Evolutionary conservation across 1,140 invertebrate species (phyloP), one percentile per base, ranked within the genome.

Genomic region (Ladona fulva): DNA sequence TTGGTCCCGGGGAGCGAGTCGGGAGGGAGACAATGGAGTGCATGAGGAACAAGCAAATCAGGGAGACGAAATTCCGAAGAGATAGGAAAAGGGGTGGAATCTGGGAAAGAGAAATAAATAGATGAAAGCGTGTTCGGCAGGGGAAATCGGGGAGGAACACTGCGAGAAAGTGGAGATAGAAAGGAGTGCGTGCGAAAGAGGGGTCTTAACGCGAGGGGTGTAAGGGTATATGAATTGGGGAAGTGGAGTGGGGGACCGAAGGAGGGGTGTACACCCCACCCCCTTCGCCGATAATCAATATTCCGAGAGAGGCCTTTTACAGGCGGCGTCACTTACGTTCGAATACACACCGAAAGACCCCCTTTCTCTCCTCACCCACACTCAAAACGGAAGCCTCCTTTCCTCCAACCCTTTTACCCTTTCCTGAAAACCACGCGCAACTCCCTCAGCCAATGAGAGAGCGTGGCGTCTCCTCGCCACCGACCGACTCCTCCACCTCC

Each of bases 321-420:
- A 66, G 52, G 52, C 52, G 12, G 52, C 52, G 52, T 66, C 52
- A 66, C 52, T 66, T 66, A 66, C 52, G 52, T 66, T 66, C 52
- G 52, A 22, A 66, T 66, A 66, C 52, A 66, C 52, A 66, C 52
- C 52, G 1, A 16, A 22, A 22, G 52, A 22, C 29, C 29, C 19
- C 44, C 10, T 66, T 12, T 66, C 52, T 66, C 52, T 3, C 52
- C 44, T 19, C 19, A 52, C 44, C 19, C 44, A 11, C 44, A 10
- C 44, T 52, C 44, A 52, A 52, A 52, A 52, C 44, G 44, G 44
- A 52, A 52, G 44, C 44, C 44, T n/a, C n/a, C 52, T 66, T 66
- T 66, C 52, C 52, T 66, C 14, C 52, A 5, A 10, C 44, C 44
- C 19, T 19, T 52, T 12, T 6, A 16, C 52, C 52, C 52, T 16